Base-by-base conservation (phyloP, 1,140 invertebrate genomes). In the Scaptomyza graminum region DNA sequence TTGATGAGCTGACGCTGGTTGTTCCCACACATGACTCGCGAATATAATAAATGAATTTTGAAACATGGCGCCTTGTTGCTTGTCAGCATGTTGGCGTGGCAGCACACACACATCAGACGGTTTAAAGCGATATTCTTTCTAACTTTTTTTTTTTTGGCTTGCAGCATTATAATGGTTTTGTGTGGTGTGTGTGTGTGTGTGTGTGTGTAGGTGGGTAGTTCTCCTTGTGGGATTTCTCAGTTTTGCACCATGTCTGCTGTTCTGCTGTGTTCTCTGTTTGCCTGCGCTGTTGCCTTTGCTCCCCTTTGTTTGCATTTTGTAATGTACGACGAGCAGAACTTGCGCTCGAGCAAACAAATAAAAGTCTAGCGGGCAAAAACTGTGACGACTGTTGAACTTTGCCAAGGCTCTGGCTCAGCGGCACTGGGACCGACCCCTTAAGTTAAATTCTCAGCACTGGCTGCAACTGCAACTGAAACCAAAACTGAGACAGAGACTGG, bases 1-100 rank as follows among this genome's bases (percentile, higher is more conserved):
- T 64, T 85, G 74, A 81, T 85, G 83, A 87, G 81, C 72, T 83
- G 49, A 49, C 57, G 12, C 34, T 16, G 51, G 25, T 16, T 41
- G 25, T 39, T 37, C 16, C 56, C 47, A 67, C 64, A 55, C 47
- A 49, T 56, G 34, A 28, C 52, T 37, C 37, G 67, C 62, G 79
- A 82, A 79, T 83, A 76, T 83, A 83, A 71, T 73, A 83, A 79
- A 80, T 83, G 83, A 74, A 88, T 83, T 88, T 70, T 77, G 84
- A 82, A 78, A 62, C 83, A 83, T 55, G 72, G 62, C 72, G 66
- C 41, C 59, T 59, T 68, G 60, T 74, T 81, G 80, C 69, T 57
- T 65, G 50, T 56, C 60, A 76, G 72, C 68, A 74, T 79, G 79
- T 88, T 83, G 76, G 84, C 76, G 76, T 76, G 74, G 83, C 49